A percentile compares a stretch with the other conserved stretches of the same genome.
These are phyloP conservation scores for Papilio xuthus DNA, from an alignment of 1,140 invertebrate species.

Conservation along the genomic window DNA sequence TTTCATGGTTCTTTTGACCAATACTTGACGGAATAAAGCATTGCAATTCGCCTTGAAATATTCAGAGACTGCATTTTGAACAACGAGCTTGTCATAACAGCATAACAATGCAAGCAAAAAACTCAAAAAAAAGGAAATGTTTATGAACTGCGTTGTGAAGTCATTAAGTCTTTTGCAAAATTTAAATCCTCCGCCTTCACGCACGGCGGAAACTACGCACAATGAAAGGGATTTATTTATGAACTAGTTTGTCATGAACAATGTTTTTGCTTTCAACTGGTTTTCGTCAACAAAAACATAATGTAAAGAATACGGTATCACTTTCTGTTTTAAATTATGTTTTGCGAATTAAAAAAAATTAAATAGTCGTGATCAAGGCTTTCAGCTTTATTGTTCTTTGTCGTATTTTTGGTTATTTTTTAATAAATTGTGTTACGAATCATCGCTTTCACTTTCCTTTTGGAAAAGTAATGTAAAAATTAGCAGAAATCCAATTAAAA, in stretches of 20 bases:
- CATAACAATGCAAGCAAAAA: constrained; percentile 32
- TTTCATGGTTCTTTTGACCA: constrained; percentile 10
- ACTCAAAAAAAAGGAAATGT: constrained; percentile 27
- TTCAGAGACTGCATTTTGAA: constrained; percentile 17
- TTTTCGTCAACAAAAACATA: background rate
- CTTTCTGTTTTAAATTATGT: background rate
- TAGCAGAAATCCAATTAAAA: background rate
- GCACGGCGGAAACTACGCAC: constrained; percentile 25
- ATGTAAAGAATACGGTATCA: background rate
- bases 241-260: constrained; percentile 10
- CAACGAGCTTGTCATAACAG: background rate
- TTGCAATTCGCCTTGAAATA: constrained; percentile 28
- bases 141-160: constrained; percentile 35
- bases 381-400: background rate
- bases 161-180: constrained; percentile 38
- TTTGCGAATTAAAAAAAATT: background rate
- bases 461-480: background rate
- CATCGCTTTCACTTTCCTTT: too few relatives aligned
- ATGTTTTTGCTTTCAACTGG: background rate
- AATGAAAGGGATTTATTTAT: constrained; percentile 28
- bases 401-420: too few relatives aligned
- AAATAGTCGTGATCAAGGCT: background rate
- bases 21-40: constrained; percentile 12
- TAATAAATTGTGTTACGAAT: too few relatives aligned
- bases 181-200: constrained; percentile 18